Evolutionary conservation across 2,888 invertebrate species (phyloP).

Genomic region (Cheilosia variabilis): DNA sequence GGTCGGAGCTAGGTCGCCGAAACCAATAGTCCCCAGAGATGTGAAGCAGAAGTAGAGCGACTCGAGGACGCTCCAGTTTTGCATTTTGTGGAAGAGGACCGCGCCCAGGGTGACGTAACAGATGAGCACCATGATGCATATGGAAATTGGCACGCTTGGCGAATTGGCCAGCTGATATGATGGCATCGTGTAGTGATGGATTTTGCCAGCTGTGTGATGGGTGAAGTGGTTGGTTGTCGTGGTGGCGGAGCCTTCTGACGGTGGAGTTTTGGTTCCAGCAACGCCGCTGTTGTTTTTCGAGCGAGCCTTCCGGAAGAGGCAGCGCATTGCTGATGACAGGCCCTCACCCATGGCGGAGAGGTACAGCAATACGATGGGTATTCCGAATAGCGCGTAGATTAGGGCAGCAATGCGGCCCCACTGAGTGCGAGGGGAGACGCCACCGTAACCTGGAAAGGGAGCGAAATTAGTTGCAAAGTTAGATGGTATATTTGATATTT

Average conservation of each 20-base stretch:
- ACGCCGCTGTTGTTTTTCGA: slow-evolving; percentile 78
- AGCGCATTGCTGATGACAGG: slow-evolving; percentile 91
- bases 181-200: slow-evolving; percentile 76
- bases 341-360: slow-evolving; percentile 94
- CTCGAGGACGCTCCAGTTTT: slow-evolving; percentile 95
- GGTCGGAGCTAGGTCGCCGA: slow-evolving; percentile 90
- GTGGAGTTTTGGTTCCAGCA: slow-evolving; percentile 79
- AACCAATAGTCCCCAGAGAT: slow-evolving; percentile 92
- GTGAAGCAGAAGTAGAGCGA: slow-evolving; percentile 93
- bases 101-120: slow-evolving; percentile 95
- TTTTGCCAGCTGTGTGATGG: slow-evolving; percentile 73
- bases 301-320: slow-evolving; percentile 86
- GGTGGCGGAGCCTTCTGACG: slow-evolving; percentile 79
- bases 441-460: slow-evolving; percentile 89
- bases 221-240: slow-evolving; percentile 75
- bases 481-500: background rate
- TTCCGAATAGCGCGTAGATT: slow-evolving; percentile 92
- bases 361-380: slow-evolving; percentile 94
- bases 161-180: slow-evolving; percentile 77
- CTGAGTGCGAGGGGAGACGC: slow-evolving; percentile 91
- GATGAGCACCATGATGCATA: slow-evolving; percentile 93
- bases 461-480: background rate
- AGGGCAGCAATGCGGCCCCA: slow-evolving; percentile 92
- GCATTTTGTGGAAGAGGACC: slow-evolving; percentile 94
- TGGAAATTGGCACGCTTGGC: slow-evolving; percentile 91